These are phyloP conservation scores for Drosophila mojavensis DNA, from an alignment of 1,140 invertebrate species.

Conservation along the genomic window DNA sequence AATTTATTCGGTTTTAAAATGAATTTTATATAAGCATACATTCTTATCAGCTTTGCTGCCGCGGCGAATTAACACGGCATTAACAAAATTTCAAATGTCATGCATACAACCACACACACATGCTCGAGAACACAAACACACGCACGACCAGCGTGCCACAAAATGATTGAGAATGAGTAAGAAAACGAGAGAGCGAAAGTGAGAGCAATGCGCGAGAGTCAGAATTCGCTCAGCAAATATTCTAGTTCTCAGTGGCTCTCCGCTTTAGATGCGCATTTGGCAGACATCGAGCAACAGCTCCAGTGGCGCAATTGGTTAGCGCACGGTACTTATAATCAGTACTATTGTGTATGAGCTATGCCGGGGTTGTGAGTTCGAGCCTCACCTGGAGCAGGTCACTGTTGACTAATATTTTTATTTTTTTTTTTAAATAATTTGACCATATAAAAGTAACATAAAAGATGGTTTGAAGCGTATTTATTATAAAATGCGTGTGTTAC, in stretches of 20 bases:
- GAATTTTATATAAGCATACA: conserved; percentile 4
- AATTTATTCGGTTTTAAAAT: conserved; percentile 9
- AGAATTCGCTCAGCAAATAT: conserved; percentile 39
- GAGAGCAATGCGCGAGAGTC: conserved; percentile 11
- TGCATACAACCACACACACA: conserved; percentile 12
- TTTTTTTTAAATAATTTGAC: not conserved
- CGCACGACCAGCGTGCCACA: conserved; percentile 29
- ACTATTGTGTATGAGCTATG: conserved; percentile 90
- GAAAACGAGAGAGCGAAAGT: not conserved
- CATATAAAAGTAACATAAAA: not conserved
- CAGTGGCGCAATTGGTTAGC: conserved; percentile 99
- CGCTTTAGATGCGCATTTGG: conserved; percentile 97
- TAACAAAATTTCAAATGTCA: conserved; percentile 23
- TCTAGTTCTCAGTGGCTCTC: conserved; percentile 72
- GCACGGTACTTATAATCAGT: conserved; percentile 98
- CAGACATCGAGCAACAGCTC: conserved; percentile 98
- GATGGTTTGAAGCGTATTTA: not conserved
- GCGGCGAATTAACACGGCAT: conserved; percentile 31
- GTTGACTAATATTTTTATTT: conserved; percentile 83
- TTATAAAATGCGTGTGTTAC: not conserved
- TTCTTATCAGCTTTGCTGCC: conserved; percentile 45
- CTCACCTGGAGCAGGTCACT: conserved; percentile 93
- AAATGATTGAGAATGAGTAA: conserved; percentile 15
- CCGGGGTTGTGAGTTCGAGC: conserved; percentile 99
- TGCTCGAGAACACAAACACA: no score